phyloP scores from a whole-genome alignment of 2,888 invertebrate genomes.

The Pyrrhosoma nymphula region DNA sequence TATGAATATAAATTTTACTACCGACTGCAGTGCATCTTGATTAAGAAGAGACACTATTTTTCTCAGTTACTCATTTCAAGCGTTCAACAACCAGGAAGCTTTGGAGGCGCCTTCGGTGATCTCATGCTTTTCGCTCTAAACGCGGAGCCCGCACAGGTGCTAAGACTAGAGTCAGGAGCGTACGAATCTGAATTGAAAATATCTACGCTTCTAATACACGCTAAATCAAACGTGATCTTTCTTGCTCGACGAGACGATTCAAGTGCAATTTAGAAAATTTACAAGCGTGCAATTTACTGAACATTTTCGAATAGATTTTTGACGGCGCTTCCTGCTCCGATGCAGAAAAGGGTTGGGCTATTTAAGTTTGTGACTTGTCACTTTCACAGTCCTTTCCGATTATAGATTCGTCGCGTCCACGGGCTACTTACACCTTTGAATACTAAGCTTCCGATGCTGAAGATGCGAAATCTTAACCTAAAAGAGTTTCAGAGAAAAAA shows the following conservation, averaged over 20 bases:
- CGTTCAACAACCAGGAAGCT: not conserved
- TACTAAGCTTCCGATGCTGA: not conserved
- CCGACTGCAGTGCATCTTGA: too few relatives aligned
- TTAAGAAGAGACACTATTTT: too few relatives aligned
- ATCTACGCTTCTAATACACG: not conserved
- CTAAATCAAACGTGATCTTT: not conserved
- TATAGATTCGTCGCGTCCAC: not conserved
- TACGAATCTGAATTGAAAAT: not conserved
- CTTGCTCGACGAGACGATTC: too few relatives aligned
- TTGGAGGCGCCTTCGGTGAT: not conserved
- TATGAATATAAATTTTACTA: too few relatives aligned
- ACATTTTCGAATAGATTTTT: not conserved
- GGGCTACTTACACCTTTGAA: too few relatives aligned
- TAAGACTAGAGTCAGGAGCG: too few relatives aligned
- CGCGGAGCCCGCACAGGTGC: too few relatives aligned
- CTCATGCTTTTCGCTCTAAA: not conserved
- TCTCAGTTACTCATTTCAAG: not conserved
- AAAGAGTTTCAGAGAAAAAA: not conserved
- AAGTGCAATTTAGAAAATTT: too few relatives aligned
- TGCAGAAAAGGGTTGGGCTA: not conserved
- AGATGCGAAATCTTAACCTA: not conserved
- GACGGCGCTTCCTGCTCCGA: not conserved
- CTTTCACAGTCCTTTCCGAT: not conserved
- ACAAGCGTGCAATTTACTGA: not conserved
- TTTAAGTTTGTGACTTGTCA: not conserved